Base-by-base conservation (phyloP, 2,797 vertebrate species). In the Poeciliopsis infans region DNA sequence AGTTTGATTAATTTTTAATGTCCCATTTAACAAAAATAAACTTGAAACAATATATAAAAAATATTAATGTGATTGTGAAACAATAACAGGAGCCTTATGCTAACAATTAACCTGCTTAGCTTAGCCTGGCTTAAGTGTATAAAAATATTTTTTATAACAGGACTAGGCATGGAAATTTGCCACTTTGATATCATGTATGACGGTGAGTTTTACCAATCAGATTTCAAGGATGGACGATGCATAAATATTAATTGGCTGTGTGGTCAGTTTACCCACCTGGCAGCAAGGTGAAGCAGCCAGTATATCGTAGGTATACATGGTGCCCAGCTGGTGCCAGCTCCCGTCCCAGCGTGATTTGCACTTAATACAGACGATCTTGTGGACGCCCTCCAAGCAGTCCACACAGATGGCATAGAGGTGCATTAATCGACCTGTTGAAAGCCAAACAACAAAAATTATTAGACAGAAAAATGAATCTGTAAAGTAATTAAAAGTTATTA, bases 361-460 rank as follows among this genome's bases (percentile, higher is more conserved):
- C 92, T 99, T 99, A 94, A 99, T 99, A 96, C 98, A 99, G 92
- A 99, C 97, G 76, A 99, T 99, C 97, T 99, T 99, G 94, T 99
- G 98, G 92, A 99, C 98, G 31, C 98, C 98, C 89, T 99, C 98
- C 93, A 99, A 94, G 95, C 98, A 99, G 95, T 99, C 98, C 94
- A 99, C 98, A 16, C 98, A 99, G 88, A 99, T 96, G 87, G 97
- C 98, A 41, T 99, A 99, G 88, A 99, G 97, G 92, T 99, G 98
- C 98, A 99, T 99, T 90, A 99, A 95, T 91, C 98, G 97, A 94
- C 98, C 98, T 99, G 95, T 82, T 71, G 72, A 79, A 66, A 39
- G 41, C 75, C 15, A 25, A 53, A 28, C 16, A 41, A 2, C 41
- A 41, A 51, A 72, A 39, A 23, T 39, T 20, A 36, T 33, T 47